Evolutionary conservation across 2,797 vertebrate genomes (phyloP), one percentile per base, ranked within the genome.

Genomic region (Coendou prehensilis): DNA sequence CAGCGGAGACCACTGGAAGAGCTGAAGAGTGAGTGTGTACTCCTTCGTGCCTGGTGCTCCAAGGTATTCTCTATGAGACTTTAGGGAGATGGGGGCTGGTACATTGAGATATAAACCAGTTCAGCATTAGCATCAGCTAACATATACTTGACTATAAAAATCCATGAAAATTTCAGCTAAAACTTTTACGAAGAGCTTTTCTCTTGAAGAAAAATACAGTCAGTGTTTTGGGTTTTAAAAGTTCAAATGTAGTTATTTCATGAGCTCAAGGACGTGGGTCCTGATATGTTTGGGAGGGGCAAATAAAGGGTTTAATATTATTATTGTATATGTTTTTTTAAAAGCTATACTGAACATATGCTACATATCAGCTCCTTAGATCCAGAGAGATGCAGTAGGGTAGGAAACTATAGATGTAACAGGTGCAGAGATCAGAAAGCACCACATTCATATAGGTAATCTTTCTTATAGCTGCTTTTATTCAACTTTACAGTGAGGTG

Each of bases 401-500:
- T 85, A 20, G 47, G 61, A 47, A 56, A 56, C 41, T 52, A 50
- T n/a, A 85, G 37, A 37, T 93, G 47, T 54, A 37, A 54, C 67
- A 96, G 76, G 50, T 82, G 23, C 41, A 91, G 45, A 59, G 63
- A 75, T 13, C 64, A 6, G 80, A 69, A 87, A 93, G 56, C 63
- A 26, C 61, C 63, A 67, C 50, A 69, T 30, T 78, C 30, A 1
- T 17, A 2, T 50, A 59, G 75, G 47, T 52, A 47, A 76, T 73
- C 75, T 52, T 87, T 92, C 84, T 92, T 50, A 52, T 87, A 37
- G 78, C 41, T 82, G 2, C 45, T 79, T 76, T 6, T 89, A 4
- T 67, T 84, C 80, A 87, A 15, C 45, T 94, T 76, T 83, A 86
- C 75, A 89, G 1, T 71, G 69, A 89, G 20, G 73, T 82, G 67